A percentile compares a stretch with the other conserved stretches of the same genome.
Conservation (phyloP, 1,140 invertebrate genomes). For the Drosophila santomea region DNA sequence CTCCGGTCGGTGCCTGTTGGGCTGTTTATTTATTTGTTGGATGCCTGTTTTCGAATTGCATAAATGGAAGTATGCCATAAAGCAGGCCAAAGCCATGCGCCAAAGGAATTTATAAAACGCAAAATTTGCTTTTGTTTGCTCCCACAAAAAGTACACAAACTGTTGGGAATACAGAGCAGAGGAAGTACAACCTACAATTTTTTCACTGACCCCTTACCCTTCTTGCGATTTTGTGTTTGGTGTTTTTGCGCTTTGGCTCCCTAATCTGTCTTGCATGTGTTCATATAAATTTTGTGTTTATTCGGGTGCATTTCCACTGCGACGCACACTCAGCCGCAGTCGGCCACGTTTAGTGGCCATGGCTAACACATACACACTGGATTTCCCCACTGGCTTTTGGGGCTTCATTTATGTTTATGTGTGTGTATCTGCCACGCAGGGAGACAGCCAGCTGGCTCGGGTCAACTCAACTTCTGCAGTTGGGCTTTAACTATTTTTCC, state of each 20-base stretch:
- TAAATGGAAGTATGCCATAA: slow-evolving; percentile 50
- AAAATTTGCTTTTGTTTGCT: slow-evolving; percentile 74
- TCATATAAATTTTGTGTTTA: slow-evolving; percentile 83
- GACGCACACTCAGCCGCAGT: slow-evolving; percentile 63
- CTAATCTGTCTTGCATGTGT: slow-evolving; percentile 66
- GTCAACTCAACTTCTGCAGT: slow-evolving; percentile 39
- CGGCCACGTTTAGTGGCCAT: slow-evolving; percentile 62
- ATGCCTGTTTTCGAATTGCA: slow-evolving; percentile 26
- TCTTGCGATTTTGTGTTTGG: too few species aligned
- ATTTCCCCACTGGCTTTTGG: slow-evolving; percentile 60
- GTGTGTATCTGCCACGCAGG: slow-evolving; percentile 12
- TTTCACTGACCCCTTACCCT: slow-evolving; percentile 1
- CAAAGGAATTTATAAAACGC: slow-evolving; percentile 71
- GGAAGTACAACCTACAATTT: slow-evolving; percentile 4
- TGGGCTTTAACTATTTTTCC: slow-evolving; percentile 58
- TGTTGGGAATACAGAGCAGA: neutral
- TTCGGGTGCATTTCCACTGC: slow-evolving; percentile 81
- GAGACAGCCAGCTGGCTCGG: slow-evolving; percentile 18
- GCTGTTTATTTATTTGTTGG: slow-evolving; percentile 7
- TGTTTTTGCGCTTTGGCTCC: slow-evolving; percentile 3
- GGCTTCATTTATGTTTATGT: slow-evolving; percentile 72
- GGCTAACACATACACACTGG: slow-evolving; percentile 18
- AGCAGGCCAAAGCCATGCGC: slow-evolving; percentile 33
- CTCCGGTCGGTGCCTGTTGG: slow-evolving; percentile 27
- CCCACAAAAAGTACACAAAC: slow-evolving; percentile 37